Percentiles rank a stretch among this genome's conserved stretches.
These are phyloP conservation scores for Podocnemis expansa DNA, from an alignment of 2,113 vertebrate genomes.

Conservation along the genomic window DNA sequence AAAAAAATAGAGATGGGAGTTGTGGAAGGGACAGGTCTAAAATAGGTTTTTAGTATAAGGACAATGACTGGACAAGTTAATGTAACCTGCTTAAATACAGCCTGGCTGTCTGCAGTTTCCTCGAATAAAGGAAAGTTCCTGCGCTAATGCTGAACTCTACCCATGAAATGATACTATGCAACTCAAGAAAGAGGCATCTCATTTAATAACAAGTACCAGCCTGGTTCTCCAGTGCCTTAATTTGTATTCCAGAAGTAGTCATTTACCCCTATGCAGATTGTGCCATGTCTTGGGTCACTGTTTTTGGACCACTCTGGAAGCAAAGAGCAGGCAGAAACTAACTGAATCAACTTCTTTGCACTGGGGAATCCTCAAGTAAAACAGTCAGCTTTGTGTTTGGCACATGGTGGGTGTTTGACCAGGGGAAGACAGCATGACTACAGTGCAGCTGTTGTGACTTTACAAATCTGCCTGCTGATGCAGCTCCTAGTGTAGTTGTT, in stretches of 20 bases:
- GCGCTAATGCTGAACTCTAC: not conserved
- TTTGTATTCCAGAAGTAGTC: not conserved
- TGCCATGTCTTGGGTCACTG: not conserved
- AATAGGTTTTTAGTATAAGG: not conserved
- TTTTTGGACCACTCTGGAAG: not conserved
- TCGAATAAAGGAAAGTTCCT: not conserved
- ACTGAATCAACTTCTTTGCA: not conserved
- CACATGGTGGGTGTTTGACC: not conserved
- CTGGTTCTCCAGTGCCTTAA: constrained; percentile 13
- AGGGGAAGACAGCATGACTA: not conserved
- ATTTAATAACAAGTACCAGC: not conserved
- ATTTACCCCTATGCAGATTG: constrained; percentile 14
- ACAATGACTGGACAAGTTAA: not conserved
- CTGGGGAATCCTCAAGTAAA: not conserved
- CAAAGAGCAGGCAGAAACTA: not conserved
- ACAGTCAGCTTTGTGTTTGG: not conserved
- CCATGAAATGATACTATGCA: not conserved
- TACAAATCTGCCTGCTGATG: accelerated
- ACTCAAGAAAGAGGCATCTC: constrained; percentile 5
- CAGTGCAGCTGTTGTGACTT: accelerated
- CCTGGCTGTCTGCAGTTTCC: not conserved
- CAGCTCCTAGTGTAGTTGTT: not conserved
- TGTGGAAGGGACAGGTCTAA: not conserved
- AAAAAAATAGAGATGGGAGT: not conserved
- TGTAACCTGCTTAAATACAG: constrained; percentile 7